Evolutionary conservation across 2,888 invertebrate species (phyloP).

Genomic region (Muschampia plurimacula): DNA sequence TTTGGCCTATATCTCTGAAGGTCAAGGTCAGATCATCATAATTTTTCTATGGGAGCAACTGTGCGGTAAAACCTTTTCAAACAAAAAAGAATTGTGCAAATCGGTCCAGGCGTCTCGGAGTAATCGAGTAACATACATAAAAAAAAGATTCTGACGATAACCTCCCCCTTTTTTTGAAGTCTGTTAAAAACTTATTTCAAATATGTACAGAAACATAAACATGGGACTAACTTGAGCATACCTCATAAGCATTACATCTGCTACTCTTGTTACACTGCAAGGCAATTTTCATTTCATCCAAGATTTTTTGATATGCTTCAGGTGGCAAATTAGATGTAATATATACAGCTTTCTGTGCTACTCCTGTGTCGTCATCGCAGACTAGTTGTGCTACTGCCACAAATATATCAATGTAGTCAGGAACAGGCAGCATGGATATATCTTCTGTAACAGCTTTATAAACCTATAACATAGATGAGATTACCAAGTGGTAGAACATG

Average conservation of each 20-base stretch:
- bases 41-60: too few species aligned
- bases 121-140: too few species aligned
- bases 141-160: too few species aligned
- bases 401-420: constrained; percentile 81
- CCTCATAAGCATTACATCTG: constrained; percentile 90
- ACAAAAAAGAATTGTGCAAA: too few species aligned
- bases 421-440: constrained; percentile 66
- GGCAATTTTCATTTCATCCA: constrained; percentile 85
- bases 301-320: constrained; percentile 83
- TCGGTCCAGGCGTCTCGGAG: too few species aligned
- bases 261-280: constrained; percentile 85
- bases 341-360: constrained; percentile 86
- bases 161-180: too few species aligned
- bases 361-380: constrained; percentile 84
- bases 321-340: constrained; percentile 80
- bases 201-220: not conserved
- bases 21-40: too few species aligned
- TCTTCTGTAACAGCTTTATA: constrained; percentile 62
- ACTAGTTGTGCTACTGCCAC: constrained; percentile 85
- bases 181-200: too few species aligned
- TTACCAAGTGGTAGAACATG: too few species aligned
- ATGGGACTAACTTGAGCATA: constrained; percentile 50
- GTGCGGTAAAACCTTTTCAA: too few species aligned
- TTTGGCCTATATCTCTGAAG: too few species aligned
- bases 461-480: constrained; percentile 58